Percentiles rank a stretch among this genome's conserved stretches.
Conservation (phyloP, 2,888 invertebrate genomes). For the Sarcophaga subvicina region DNA sequence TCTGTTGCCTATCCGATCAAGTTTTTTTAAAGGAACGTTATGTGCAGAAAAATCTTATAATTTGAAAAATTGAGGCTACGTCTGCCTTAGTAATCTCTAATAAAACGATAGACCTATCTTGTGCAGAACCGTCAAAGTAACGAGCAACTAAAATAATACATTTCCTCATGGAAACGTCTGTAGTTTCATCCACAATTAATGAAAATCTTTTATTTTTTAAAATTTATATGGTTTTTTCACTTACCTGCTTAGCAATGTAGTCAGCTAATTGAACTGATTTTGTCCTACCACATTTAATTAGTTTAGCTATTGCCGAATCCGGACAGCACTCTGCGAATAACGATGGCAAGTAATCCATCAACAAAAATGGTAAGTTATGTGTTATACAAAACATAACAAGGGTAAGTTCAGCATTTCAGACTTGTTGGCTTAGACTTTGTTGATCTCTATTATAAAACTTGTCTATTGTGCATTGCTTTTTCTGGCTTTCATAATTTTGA, state of each 20-base stretch:
- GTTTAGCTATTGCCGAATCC: conserved; percentile 45
- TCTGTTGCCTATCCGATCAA: too few species aligned
- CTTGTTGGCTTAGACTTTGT: conserved; percentile 20
- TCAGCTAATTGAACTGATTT: conserved; percentile 46
- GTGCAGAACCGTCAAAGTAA: conserved; percentile 20
- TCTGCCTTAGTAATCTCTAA: conserved; percentile 24
- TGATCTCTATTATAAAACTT: background rate
- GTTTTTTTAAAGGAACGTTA: too few species aligned
- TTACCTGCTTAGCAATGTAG: conserved; percentile 42
- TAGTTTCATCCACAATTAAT: conserved; percentile 35
- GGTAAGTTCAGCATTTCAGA: conserved; percentile 48
- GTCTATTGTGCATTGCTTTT: conserved; percentile 6
- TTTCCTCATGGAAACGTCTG: conserved; percentile 33
- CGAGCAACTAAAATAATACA: conserved; percentile 8
- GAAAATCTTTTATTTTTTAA: conserved; percentile 38
- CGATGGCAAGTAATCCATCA: conserved; percentile 43
- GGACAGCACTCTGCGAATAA: conserved; percentile 40
- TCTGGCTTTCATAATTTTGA: conserved; percentile 16
- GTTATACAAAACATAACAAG: conserved; percentile 61
- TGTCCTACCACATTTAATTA: conserved; percentile 48
- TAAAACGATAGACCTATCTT: conserved; percentile 25
- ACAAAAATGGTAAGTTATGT: conserved; percentile 52
- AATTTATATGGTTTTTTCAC: conserved; percentile 29
- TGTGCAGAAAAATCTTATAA: too few species aligned
- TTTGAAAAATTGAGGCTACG: background rate